These are phyloP conservation scores for Tolmerus cingulatus DNA, from an alignment of 2,888 invertebrate genomes.

Conservation along the genomic window DNA sequence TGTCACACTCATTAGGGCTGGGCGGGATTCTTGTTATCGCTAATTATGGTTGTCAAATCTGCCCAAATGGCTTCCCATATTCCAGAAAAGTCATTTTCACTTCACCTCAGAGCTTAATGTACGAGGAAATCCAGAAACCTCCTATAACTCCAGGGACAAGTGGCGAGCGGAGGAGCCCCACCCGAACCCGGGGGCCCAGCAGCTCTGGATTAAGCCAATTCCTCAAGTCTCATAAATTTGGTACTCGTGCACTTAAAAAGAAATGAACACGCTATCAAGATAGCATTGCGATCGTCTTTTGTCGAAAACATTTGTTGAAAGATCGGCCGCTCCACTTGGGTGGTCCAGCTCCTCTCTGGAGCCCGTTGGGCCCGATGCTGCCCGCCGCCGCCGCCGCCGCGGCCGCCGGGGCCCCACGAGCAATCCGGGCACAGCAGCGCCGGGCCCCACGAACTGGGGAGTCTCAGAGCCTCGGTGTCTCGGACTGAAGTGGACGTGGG, in stretches of 20 bases:
- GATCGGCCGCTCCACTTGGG: constrained; percentile 45
- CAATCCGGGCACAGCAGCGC: constrained; percentile 37
- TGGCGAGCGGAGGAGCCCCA: background rate
- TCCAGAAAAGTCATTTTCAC: constrained; percentile 26
- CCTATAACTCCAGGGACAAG: background rate
- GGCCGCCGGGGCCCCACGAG: background rate
- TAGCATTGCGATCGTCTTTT: constrained; percentile 44
- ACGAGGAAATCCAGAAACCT: constrained; percentile 8
- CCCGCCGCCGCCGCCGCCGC: background rate
- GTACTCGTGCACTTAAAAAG: constrained; percentile 35
- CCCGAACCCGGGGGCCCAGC: background rate
- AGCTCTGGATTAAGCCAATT: constrained; percentile 26
- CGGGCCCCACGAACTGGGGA: constrained; percentile 31
- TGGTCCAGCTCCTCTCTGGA: constrained; percentile 37
- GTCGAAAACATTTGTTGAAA: constrained; percentile 44
- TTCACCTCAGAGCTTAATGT: constrained; percentile 24
- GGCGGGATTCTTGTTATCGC: constrained; percentile 25
- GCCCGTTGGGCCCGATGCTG: background rate
- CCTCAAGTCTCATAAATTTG: constrained; percentile 36
- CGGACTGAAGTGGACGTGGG: constrained; percentile 35
- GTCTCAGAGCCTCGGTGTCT: constrained; percentile 26
- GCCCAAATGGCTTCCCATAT: constrained; percentile 28
- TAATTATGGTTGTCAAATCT: constrained; percentile 36
- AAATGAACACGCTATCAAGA: constrained; percentile 42
- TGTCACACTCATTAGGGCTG: background rate